phyloP scores from a whole-genome alignment of 2,888 invertebrate species.

The Apamea crenata region DNA sequence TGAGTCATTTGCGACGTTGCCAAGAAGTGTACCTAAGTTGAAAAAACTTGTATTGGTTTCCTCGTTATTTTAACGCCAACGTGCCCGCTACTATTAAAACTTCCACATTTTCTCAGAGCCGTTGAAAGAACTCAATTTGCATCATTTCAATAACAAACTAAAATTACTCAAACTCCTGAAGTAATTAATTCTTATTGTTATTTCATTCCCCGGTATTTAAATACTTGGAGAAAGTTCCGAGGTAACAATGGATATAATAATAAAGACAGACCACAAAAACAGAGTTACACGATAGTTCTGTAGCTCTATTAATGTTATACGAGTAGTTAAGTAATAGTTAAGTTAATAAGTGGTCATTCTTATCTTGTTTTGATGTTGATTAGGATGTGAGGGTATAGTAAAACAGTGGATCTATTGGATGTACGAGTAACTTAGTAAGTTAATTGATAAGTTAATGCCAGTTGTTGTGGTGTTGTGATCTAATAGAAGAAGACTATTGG shows the following conservation, averaged over 20 bases:
- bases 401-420: background rate
- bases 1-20: background rate
- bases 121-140: constrained; percentile 7
- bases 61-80: background rate
- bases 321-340: constrained; percentile 20
- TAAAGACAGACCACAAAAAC: constrained; percentile 10
- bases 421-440: background rate
- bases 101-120: background rate
- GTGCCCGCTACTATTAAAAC: background rate
- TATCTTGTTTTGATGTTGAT: constrained; percentile 7
- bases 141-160: constrained; percentile 9
- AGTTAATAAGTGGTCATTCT: constrained; percentile 10
- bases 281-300: constrained; percentile 6
- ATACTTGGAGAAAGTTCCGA: constrained; percentile 17
- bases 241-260: constrained; percentile 25
- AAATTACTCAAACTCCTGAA: constrained; percentile 16
- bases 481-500: background rate
- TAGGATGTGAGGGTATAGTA: background rate
- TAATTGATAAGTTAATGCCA: background rate
- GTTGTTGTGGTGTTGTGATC: background rate
- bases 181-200: constrained; percentile 25
- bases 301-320: constrained; percentile 15
- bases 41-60: background rate
- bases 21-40: background rate
- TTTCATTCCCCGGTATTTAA: constrained; percentile 28